Conservation (phyloP, 1,140 invertebrate species). For the Campoletis sonorensis region DNA sequence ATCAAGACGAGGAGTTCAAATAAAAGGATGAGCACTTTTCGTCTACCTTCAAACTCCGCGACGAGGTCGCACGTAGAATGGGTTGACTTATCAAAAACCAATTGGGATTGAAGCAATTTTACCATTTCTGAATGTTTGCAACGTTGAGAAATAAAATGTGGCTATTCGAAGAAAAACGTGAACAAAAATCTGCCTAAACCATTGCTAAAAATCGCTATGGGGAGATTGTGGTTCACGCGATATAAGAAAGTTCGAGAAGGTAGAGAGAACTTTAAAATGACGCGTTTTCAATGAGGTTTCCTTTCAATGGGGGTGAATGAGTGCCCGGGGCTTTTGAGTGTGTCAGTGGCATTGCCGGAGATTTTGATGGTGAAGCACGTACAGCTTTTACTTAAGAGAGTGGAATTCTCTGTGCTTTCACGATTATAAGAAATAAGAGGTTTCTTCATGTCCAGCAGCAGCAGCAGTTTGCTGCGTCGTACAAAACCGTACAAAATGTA, state of each 20-base stretch:
- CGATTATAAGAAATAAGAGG: background rate
- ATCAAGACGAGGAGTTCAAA: too few relatives aligned
- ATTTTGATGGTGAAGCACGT: background rate
- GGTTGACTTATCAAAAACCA: too few relatives aligned
- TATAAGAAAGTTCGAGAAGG: background rate
- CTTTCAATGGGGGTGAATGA: background rate
- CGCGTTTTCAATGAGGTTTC: background rate
- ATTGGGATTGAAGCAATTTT: too few relatives aligned
- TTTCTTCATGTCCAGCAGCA: background rate
- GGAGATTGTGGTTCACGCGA: background rate
- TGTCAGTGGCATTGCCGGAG: background rate
- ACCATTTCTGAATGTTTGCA: too few relatives aligned
- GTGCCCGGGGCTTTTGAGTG: background rate
- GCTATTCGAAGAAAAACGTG: too few relatives aligned
- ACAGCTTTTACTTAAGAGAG: slow-evolving; percentile 9
- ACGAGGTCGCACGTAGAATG: too few relatives aligned
- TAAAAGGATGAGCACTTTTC: too few relatives aligned
- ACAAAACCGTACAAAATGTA: background rate
- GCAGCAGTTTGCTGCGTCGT: background rate
- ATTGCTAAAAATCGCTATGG: background rate
- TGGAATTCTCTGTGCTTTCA: background rate
- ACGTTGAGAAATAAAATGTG: too few relatives aligned
- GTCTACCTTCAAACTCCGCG: too few relatives aligned
- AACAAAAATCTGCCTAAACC: background rate
- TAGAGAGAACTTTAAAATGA: background rate